These are phyloP conservation scores for Lophotriccus pileatus DNA, from an alignment of 2,797 vertebrate species.

Conservation along the genomic window DNA sequence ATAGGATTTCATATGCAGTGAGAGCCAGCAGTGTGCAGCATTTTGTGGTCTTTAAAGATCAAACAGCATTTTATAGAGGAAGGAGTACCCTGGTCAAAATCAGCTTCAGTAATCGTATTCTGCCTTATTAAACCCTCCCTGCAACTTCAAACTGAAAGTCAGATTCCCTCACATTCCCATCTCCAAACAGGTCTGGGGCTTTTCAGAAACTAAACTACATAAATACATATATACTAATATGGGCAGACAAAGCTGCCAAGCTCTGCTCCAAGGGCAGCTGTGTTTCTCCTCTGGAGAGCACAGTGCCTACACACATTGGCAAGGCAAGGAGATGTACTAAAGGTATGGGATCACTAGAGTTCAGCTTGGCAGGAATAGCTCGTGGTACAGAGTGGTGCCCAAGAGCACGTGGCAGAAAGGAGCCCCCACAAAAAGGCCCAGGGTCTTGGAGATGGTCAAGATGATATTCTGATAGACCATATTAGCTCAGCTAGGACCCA, in stretches of 20 bases:
- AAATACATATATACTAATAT: not conserved
- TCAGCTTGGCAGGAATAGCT: not conserved
- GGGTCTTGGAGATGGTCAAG: not conserved
- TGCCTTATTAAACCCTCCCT: constrained; percentile 15
- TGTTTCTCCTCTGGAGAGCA: not conserved
- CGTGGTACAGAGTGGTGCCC: not conserved
- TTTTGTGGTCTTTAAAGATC: constrained; percentile 47
- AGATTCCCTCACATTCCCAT: not conserved
- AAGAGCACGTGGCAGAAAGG: not conserved
- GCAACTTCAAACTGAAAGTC: not conserved
- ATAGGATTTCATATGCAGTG: not conserved
- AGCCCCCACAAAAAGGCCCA: not conserved
- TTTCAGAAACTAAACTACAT: not conserved
- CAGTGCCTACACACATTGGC: not conserved
- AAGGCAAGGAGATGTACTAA: not conserved
- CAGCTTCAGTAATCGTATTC: not conserved
- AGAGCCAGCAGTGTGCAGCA: not conserved
- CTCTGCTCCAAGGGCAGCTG: not conserved
- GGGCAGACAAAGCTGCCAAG: not conserved
- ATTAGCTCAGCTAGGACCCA: not conserved
- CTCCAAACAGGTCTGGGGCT: not conserved
- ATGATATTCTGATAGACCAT: not conserved
- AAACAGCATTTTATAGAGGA: not conserved
- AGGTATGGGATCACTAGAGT: not conserved
- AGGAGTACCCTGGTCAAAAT: constrained; percentile 6